phyloP scores from a whole-genome alignment of 2,113 vertebrate genomes.

The Elaphurus davidianus region DNA sequence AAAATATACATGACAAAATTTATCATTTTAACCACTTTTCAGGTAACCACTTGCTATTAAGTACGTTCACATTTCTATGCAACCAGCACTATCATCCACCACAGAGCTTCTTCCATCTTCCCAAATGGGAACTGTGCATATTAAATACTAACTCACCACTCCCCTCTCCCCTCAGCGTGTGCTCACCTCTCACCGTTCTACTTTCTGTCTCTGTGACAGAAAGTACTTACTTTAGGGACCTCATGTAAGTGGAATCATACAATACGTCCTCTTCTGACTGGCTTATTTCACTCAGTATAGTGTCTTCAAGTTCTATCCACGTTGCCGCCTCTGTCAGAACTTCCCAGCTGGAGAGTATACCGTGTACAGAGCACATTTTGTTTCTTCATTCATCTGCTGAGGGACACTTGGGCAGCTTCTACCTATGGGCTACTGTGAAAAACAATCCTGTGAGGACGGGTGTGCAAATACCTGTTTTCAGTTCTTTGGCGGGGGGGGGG shows the following conservation, averaged over 20 bases:
- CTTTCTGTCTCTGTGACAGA: not conserved
- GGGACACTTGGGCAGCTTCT: not conserved
- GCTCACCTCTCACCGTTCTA: not conserved
- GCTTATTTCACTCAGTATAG: not conserved
- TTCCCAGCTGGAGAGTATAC: not conserved
- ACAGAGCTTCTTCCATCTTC: not conserved
- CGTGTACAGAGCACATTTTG: not conserved
- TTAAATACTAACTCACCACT: not conserved
- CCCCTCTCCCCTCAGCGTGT: too few species aligned
- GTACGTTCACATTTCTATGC: not conserved
- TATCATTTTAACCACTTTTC: not conserved
- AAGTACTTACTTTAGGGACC: too few species aligned
- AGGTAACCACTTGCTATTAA: not conserved
- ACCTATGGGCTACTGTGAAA: not conserved
- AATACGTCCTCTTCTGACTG: not conserved
- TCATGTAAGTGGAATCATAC: not conserved
- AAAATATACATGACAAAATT: not conserved
- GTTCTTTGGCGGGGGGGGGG: not conserved
- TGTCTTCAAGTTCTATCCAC: not conserved
- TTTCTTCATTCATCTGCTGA: not conserved
- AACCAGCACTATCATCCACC: not conserved
- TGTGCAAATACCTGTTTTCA: not conserved
- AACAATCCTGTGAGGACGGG: not conserved
- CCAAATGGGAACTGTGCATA: not conserved
- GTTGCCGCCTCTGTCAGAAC: not conserved